Evolutionary conservation across 1,140 invertebrate genomes (phyloP).

Genomic region (Diplogasteroides magnus): DNA sequence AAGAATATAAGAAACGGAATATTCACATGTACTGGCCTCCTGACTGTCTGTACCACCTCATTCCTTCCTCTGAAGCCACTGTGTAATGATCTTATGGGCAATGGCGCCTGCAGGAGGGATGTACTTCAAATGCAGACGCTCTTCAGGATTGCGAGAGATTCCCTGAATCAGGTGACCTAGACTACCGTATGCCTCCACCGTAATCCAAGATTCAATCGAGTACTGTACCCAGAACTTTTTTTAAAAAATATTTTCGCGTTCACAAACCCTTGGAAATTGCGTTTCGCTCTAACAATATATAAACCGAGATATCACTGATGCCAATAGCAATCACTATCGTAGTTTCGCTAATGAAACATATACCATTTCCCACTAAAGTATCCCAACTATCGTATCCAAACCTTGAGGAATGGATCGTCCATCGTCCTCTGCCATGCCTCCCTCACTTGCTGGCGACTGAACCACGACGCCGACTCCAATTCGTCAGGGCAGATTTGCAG

Average conservation of each 20-base stretch:
- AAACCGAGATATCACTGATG: neutral
- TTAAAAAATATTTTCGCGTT: too few relatives aligned
- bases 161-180: conserved; percentile 51
- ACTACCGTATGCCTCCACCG: too few relatives aligned
- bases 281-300: too few relatives aligned
- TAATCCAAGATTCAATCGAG: too few relatives aligned
- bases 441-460: conserved; percentile 58
- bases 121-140: conserved; percentile 56
- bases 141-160: conserved; percentile 25
- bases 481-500: conserved; percentile 60
- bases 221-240: too few relatives aligned
- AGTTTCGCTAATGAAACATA: neutral
- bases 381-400: conserved; percentile 3
- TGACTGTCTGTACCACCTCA: neutral
- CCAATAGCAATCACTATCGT: too few relatives aligned
- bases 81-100: conserved; percentile 61
- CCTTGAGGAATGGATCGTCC: conserved; percentile 48
- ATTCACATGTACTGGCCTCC: neutral
- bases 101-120: conserved; percentile 61
- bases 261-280: too few relatives aligned
- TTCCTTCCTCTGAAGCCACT: conserved; percentile 50
- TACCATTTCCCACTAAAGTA: too few relatives aligned
- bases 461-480: conserved; percentile 63
- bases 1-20: neutral
- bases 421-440: conserved; percentile 51